Conservation (phyloP, 2,888 invertebrate genomes). For the Drosophila longiperda region DNA sequence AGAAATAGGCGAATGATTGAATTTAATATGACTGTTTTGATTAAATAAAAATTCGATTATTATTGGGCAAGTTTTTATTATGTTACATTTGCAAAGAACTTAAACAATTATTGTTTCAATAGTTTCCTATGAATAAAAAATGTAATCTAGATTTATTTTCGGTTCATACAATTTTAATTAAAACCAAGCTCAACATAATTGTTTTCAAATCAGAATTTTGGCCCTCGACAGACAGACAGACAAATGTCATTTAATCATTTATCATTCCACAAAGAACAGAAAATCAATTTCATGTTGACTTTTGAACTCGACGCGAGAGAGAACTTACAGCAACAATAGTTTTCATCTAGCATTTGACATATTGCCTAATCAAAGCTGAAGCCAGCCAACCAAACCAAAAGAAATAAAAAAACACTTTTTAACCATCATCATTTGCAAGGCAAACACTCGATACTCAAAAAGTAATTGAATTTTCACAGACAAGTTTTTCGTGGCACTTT, state of each 20-base stretch:
- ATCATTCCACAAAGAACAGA: background rate
- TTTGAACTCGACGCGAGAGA: constrained; percentile 14
- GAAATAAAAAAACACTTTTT: background rate
- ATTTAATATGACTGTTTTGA: background rate
- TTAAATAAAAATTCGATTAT: background rate
- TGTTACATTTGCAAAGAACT: background rate
- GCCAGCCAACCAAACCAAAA: background rate
- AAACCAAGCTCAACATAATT: background rate
- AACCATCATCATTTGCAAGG: constrained; percentile 26
- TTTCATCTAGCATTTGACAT: constrained; percentile 47
- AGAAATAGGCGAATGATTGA: background rate
- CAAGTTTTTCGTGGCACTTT: constrained; percentile 44
- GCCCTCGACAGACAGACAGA: background rate
- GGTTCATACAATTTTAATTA: background rate
- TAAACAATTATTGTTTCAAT: background rate
- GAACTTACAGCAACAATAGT: constrained; percentile 14
- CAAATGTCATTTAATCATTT: constrained; percentile 25
- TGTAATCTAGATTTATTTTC: background rate
- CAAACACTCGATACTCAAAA: constrained; percentile 31
- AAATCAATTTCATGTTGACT: constrained; percentile 20
- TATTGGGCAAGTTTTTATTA: background rate
- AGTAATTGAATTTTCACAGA: constrained; percentile 55
- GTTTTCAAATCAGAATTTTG: constrained; percentile 18
- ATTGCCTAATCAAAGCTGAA: constrained; percentile 38
- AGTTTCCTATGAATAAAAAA: background rate